These are phyloP conservation scores for Pseudococcus viburni DNA, from an alignment of 2,888 invertebrate species.

Conservation along the genomic window DNA sequence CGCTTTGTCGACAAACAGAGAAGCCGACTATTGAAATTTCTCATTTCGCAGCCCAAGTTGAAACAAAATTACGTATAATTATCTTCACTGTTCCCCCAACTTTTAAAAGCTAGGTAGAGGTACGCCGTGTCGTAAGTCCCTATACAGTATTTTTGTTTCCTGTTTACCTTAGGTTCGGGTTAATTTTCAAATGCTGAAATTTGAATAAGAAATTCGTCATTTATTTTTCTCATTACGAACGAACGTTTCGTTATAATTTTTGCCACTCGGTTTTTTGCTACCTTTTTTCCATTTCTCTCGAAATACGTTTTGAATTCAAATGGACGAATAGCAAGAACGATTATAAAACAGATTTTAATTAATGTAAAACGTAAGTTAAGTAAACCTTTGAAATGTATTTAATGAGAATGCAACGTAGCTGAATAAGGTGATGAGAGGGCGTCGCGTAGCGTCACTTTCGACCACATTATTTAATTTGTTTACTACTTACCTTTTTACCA, in stretches of 20 bases:
- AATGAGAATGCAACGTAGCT: not conserved
- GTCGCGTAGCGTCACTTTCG: not conserved
- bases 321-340: not conserved
- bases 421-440: not conserved
- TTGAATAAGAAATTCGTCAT: not conserved
- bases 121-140: not conserved
- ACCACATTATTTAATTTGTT: not conserved
- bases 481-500: conserved; percentile 10
- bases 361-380: not conserved
- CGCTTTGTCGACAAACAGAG: not conserved
- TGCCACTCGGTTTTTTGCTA: not conserved
- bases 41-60: not conserved
- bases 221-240: not conserved
- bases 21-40: not conserved
- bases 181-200: not conserved
- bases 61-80: conserved; percentile 15
- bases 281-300: not conserved
- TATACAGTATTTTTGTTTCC: not conserved
- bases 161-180: not conserved
- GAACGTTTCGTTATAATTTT: not conserved
- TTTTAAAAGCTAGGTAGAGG: too few species aligned
- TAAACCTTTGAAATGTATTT: conserved; percentile 8
- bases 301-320: not conserved
- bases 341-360: conserved; percentile 5
- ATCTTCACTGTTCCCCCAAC: not conserved